These are phyloP conservation scores for Nycticryphes semicollaris DNA, from an alignment of 2,113 vertebrate genomes.

Conservation along the genomic window DNA sequence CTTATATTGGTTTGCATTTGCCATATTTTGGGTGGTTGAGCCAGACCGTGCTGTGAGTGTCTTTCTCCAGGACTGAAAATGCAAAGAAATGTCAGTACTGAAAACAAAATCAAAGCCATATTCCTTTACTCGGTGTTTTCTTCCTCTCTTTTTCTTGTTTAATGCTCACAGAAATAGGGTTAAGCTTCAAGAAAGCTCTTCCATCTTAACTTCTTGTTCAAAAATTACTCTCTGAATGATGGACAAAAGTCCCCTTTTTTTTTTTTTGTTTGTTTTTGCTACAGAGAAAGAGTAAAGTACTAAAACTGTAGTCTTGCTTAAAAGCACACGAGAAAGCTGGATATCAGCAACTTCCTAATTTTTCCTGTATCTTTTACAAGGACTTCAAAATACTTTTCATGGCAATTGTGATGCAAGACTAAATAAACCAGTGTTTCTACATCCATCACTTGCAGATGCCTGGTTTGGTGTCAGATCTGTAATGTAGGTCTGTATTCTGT, in stretches of 20 bases:
- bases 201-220: neutral
- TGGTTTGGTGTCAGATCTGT: neutral
- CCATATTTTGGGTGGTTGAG: neutral
- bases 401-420: neutral
- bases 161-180: neutral
- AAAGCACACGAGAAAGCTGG: neutral
- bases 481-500: neutral
- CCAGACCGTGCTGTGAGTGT: neutral
- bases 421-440: neutral
- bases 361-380: neutral
- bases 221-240: neutral
- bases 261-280: too few species aligned
- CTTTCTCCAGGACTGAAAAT: neutral
- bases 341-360: neutral
- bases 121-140: neutral
- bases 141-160: neutral
- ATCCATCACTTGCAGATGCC: neutral
- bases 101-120: neutral
- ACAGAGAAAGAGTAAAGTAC: neutral
- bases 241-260: neutral
- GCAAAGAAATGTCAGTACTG: neutral
- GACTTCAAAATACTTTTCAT: neutral
- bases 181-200: neutral
- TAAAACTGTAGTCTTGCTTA: neutral
- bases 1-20: neutral